These are phyloP conservation scores for Heliconius hewitsoni DNA, from an alignment of 1,140 invertebrate genomes.

Conservation along the genomic window DNA sequence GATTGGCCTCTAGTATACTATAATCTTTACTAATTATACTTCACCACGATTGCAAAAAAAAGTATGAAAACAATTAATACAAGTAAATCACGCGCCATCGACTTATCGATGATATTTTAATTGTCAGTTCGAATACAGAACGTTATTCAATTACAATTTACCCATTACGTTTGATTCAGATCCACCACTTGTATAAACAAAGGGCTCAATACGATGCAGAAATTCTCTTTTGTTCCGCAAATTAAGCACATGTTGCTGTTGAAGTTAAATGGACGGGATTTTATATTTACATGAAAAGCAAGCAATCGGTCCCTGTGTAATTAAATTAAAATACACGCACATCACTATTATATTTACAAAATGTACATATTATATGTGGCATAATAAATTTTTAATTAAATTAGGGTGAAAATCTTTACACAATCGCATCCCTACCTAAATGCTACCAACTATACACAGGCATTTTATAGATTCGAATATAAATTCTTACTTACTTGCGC, in stretches of 20 bases:
- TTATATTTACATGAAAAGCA: background rate
- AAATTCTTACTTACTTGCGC: background rate
- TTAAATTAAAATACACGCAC: background rate
- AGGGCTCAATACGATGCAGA: slow-evolving; percentile 2
- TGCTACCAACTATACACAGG: too few relatives aligned
- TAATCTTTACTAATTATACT: background rate
- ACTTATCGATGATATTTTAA: background rate
- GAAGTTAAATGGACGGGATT: background rate
- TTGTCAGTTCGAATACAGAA: background rate
- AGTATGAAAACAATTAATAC: background rate
- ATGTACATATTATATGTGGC: background rate
- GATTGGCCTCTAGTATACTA: background rate
- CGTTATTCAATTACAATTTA: background rate
- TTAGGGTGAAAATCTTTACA: too few relatives aligned
- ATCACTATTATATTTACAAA: background rate
- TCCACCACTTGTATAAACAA: background rate
- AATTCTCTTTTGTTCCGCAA: slow-evolving; percentile 8
- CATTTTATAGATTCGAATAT: background rate
- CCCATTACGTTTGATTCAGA: slow-evolving; percentile 10
- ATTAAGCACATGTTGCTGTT: background rate
- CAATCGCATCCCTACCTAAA: too few relatives aligned
- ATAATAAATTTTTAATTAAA: background rate
- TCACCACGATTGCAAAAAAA: background rate
- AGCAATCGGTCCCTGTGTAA: background rate
- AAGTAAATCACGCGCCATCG: background rate